phyloP scores from a whole-genome alignment of 1,140 invertebrate species.

The Temnothorax nylanderi region DNA sequence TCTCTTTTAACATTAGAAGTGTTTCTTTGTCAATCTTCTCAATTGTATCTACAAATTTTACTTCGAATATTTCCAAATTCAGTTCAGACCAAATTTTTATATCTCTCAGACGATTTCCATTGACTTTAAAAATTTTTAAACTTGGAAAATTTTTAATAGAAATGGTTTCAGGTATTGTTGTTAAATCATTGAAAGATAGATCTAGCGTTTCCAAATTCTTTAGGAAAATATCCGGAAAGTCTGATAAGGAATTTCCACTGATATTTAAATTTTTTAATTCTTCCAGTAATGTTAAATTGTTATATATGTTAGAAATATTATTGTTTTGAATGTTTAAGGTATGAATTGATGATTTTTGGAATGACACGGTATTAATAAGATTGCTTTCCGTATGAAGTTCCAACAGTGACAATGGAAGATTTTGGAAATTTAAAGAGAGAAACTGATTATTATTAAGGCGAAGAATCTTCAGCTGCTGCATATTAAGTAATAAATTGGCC shows the following conservation, averaged over 20 bases:
- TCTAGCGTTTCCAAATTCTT: slow-evolving; percentile 84
- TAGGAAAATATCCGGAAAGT: slow-evolving; percentile 70
- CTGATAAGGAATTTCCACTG: slow-evolving; percentile 74
- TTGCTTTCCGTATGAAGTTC: slow-evolving; percentile 65
- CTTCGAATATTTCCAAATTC: slow-evolving; percentile 71
- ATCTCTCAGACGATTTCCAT: slow-evolving; percentile 74
- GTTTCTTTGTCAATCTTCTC: slow-evolving; percentile 70
- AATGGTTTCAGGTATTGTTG: slow-evolving; percentile 74
- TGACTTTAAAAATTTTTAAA: slow-evolving; percentile 73
- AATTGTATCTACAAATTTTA: slow-evolving; percentile 67
- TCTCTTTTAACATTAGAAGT: slow-evolving; percentile 72
- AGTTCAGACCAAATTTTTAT: slow-evolving; percentile 73
- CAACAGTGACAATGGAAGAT: slow-evolving; percentile 58
- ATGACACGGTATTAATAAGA: slow-evolving; percentile 48
- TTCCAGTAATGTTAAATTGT: slow-evolving; percentile 52
- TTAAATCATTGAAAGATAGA: slow-evolving; percentile 86
- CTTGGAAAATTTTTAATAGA: slow-evolving; percentile 75
- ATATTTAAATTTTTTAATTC: slow-evolving; percentile 76
- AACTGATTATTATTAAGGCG: slow-evolving; percentile 73
- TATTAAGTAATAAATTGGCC: slow-evolving; percentile 38
- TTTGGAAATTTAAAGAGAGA: slow-evolving; percentile 51
- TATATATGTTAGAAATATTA: slow-evolving; percentile 59
- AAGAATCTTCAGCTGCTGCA: slow-evolving; percentile 69
- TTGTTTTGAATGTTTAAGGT: slow-evolving; percentile 74
- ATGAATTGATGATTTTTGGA: slow-evolving; percentile 52